Evolutionary conservation across 2,888 invertebrate genomes (phyloP), one percentile per base, ranked within the genome.

Genomic region (Julus scandinavius): DNA sequence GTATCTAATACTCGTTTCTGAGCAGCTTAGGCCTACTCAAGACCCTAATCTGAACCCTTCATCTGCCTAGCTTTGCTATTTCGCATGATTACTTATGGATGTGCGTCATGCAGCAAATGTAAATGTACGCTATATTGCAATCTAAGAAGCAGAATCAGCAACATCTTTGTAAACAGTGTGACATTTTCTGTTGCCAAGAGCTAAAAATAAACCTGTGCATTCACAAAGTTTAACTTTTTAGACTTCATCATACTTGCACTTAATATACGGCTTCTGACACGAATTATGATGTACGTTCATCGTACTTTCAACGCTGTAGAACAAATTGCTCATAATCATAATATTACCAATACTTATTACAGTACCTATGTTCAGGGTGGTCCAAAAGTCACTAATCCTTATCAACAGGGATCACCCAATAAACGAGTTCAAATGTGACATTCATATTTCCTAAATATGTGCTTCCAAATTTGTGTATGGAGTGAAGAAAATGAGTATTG

Each of bases 11-110:
- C 38, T 80, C 80, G 15, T 80, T 80, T 80, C 38, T 15, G 80
- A 13, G 9, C 29, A 72, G 11, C 80, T 80, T 38, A 80, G 80
- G 72, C 29, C 20, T 38, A 40, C 38, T 38, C 80, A 3, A 38
- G 80, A 9, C n/a, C 13, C 80, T 80, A 80, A 80, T 80, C 80
- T 80, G 38, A 80, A 80, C 11, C 80, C 80, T 80, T 80, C 80
- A 80, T 80, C 80, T 80, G 80, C 29, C 3, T 80, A 80, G 80
- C 80, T 80, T 80, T 13, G 38, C 80, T 80, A 80, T 80, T 80
- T 80, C 80, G 80, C 80, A 80, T 15, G 38, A 80, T 80, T 80
- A 80, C 80, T 38, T 80, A 80, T 38, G 80, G 80, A 80, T 80
- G 38, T 15, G 38, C 80, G 80, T 38, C 80, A 80, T 80, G 80